phyloP scores from a whole-genome alignment of 2,888 invertebrate genomes.

The Agriopis aurantiaria region DNA sequence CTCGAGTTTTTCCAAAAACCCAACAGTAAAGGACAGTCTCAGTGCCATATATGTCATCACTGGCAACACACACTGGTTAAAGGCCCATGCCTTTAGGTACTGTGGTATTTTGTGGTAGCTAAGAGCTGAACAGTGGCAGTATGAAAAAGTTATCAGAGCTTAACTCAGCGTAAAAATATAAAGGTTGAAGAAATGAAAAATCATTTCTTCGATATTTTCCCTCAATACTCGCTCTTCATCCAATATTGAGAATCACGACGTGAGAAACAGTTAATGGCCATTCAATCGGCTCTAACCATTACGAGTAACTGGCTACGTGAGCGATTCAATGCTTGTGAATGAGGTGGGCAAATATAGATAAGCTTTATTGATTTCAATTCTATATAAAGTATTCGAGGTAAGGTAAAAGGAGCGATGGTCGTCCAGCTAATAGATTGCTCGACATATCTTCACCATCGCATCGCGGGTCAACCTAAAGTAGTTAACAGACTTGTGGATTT shows the following conservation, averaged over 20 bases:
- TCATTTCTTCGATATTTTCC: constrained; percentile 9
- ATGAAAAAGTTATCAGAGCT: not conserved
- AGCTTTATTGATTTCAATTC: constrained; percentile 9
- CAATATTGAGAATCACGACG: constrained; percentile 22
- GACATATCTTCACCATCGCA: too few relatives aligned
- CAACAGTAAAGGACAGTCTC: too few relatives aligned
- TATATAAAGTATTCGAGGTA: not conserved
- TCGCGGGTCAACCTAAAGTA: too few relatives aligned
- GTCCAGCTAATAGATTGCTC: too few relatives aligned
- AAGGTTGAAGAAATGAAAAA: constrained; percentile 4
- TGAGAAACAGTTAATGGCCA: constrained; percentile 40
- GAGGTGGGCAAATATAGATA: constrained; percentile 34
- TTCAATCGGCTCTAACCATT: constrained; percentile 42
- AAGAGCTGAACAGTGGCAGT: not conserved
- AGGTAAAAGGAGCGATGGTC: too few relatives aligned
- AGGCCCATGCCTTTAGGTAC: too few relatives aligned
- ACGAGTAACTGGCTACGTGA: constrained; percentile 34
- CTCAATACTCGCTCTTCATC: constrained; percentile 13
- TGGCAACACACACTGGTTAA: too few relatives aligned
- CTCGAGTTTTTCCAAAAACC: too few relatives aligned
- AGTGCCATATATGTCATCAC: too few relatives aligned
- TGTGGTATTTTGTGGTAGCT: not conserved
- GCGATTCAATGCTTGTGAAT: constrained; percentile 46
- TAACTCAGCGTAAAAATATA: constrained; percentile 2
- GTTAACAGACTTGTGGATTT: too few relatives aligned